A percentile compares a stretch with the other conserved stretches of the same genome.
phyloP scores from a whole-genome alignment of 2,113 vertebrate genomes.

The Psilopsiagon aurifrons region DNA sequence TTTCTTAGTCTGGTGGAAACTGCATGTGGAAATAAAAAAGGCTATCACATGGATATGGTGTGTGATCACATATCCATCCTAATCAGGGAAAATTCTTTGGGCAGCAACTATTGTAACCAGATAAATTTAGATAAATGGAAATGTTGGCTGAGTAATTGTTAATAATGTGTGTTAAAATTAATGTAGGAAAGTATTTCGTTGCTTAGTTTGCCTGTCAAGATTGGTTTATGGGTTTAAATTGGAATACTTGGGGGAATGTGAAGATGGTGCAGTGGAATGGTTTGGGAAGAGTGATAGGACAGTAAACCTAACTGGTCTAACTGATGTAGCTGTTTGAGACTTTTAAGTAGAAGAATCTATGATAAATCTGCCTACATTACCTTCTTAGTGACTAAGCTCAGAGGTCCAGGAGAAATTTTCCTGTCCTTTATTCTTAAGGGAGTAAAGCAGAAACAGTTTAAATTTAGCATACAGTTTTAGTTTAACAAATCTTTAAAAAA shows the following conservation, averaged over 20 bases:
- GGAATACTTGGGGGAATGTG: not conserved
- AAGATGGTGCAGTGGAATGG: not conserved
- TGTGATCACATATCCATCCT: conserved; percentile 22
- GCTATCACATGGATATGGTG: not conserved
- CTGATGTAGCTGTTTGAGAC: not conserved
- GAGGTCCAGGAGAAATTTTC: not conserved
- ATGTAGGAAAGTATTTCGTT: not conserved
- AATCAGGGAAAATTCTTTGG: conserved; percentile 20
- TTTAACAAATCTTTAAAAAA: not conserved
- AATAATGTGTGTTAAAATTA: conserved; percentile 6
- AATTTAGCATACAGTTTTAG: not conserved
- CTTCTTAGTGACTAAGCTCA: not conserved
- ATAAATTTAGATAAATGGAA: conserved; percentile 41
- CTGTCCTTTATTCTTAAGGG: not conserved
- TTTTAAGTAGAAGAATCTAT: not conserved
- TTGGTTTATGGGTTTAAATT: not conserved
- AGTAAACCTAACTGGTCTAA: not conserved
- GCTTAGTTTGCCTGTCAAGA: not conserved
- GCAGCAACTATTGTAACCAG: conserved; percentile 12
- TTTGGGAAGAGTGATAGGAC: not conserved
- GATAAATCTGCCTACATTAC: not conserved
- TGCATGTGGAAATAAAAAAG: not conserved
- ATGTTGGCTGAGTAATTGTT: not conserved
- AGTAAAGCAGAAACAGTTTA: not conserved
- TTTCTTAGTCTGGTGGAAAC: not conserved